Evolutionary conservation across 2,113 vertebrate genomes (phyloP).

Genomic region (Ctenodactylus gundi): DNA sequence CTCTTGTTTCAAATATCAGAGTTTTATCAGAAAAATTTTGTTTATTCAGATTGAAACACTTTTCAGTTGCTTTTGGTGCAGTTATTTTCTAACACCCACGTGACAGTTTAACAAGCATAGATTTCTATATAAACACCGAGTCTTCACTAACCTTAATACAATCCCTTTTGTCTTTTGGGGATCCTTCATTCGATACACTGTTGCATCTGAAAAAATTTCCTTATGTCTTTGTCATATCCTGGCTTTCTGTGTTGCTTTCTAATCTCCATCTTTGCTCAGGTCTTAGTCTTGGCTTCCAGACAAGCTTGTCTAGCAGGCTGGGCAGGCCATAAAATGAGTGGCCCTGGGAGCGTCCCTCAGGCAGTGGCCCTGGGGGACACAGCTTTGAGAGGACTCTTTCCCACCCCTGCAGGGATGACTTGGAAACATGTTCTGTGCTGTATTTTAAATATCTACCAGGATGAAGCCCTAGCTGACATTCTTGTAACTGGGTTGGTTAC

Average conservation of each 20-base stretch:
- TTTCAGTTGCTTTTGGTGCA: not conserved
- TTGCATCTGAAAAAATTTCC: not conserved
- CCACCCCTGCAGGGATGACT: not conserved
- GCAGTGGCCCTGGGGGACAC: not conserved
- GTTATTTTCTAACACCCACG: not conserved
- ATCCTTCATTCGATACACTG: not conserved
- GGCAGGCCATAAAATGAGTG: not conserved
- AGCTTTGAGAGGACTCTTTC: not conserved
- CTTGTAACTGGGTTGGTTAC: not conserved
- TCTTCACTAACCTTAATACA: not conserved
- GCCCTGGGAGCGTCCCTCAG: not conserved
- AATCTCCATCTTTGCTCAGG: too few species aligned
- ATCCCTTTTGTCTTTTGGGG: not conserved
- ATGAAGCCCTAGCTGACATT: not conserved
- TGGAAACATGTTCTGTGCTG: not conserved
- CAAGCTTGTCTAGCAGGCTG: not conserved
- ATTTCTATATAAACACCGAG: not conserved
- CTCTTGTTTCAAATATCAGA: conserved; percentile 11
- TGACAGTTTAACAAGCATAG: not conserved
- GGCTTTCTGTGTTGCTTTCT: not conserved
- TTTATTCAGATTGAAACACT: conserved; percentile 1
- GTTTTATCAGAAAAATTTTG: not conserved
- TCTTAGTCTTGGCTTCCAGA: not conserved
- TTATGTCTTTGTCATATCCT: not conserved
- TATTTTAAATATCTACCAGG: not conserved